Conservation (phyloP, 2,888 invertebrate genomes). For the Ptilodon capucinus region DNA sequence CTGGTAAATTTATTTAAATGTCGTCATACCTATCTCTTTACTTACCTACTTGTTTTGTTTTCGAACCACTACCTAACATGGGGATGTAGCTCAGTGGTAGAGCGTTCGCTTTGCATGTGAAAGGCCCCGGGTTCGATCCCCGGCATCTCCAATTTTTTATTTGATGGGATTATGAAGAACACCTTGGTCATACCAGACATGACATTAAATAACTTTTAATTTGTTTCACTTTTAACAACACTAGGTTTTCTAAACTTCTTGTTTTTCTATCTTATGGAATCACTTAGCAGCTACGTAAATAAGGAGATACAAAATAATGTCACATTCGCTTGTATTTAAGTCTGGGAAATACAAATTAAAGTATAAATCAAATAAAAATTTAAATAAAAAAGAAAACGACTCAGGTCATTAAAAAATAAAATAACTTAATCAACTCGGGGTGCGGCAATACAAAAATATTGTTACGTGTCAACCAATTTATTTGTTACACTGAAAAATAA, state of each 20-base stretch:
- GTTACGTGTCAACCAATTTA: conserved; percentile 47
- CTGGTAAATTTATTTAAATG: no score
- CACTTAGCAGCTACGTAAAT: neutral
- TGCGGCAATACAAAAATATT: conserved; percentile 39
- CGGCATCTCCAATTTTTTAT: conserved; percentile 88
- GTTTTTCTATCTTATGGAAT: no score
- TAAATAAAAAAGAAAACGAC: conserved; percentile 23
- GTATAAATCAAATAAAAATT: conserved; percentile 28
- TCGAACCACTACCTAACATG: conserved; percentile 29
- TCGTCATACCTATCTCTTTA: no score
- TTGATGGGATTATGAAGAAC: neutral
- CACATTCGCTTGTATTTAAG: conserved; percentile 37
- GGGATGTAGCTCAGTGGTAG: conserved; percentile 99
- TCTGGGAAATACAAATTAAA: conserved; percentile 34
- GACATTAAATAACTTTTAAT: no score
- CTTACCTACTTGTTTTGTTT: no score
- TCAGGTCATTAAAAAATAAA: conserved; percentile 27
- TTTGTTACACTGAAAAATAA: conserved; percentile 54
- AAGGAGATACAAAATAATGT: conserved; percentile 11
- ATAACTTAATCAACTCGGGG: conserved; percentile 23
- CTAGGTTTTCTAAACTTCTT: no score
- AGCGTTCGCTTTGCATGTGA: conserved; percentile 99
- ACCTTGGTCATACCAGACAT: no score
- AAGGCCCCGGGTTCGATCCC: conserved; percentile 99
- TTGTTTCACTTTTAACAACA: no score